Evolutionary conservation across 2,113 vertebrate species (phyloP).

Genomic region (Emydura subglobosa): DNA sequence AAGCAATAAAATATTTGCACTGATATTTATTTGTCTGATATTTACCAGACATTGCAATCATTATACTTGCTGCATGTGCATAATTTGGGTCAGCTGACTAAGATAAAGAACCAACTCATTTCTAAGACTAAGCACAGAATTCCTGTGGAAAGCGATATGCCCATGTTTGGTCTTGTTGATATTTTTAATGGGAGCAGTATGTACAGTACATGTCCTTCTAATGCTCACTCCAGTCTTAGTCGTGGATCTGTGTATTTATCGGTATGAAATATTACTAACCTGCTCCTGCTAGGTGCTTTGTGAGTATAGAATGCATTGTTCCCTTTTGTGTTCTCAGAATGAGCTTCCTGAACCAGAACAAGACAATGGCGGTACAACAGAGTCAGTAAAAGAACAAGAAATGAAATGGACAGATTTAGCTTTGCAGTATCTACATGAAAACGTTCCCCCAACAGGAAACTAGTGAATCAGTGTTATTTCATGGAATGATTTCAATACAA

Average conservation of each 20-base stretch:
- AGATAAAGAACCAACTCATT: conserved; percentile 11
- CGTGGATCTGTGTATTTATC: background rate
- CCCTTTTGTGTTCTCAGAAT: conserved; percentile 82
- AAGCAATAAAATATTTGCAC: conserved; percentile 19
- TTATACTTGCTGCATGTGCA: rapidly evolving
- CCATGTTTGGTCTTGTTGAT: background rate
- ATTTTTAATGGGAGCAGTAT: conserved; percentile 17
- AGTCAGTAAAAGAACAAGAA: conserved; percentile 98
- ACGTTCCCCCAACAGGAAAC: conserved; percentile 87
- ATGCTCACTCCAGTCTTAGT: background rate
- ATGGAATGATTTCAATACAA: background rate
- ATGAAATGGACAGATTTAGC: conserved; percentile 99
- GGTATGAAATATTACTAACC: background rate
- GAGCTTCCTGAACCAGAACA: conserved; percentile 98
- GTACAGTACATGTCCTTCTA: background rate
- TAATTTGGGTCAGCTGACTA: background rate
- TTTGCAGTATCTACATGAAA: conserved; percentile 95
- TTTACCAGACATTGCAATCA: conserved; percentile 25
- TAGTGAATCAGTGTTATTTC: conserved; percentile 46
- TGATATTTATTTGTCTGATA: conserved; percentile 11
- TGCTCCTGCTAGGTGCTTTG: background rate
- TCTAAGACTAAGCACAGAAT: conserved; percentile 39
- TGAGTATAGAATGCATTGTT: background rate
- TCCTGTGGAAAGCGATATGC: background rate
- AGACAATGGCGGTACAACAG: conserved; percentile 96